Conservation (phyloP, 2,888 invertebrate genomes). For the Epinotia brunnichana region DNA sequence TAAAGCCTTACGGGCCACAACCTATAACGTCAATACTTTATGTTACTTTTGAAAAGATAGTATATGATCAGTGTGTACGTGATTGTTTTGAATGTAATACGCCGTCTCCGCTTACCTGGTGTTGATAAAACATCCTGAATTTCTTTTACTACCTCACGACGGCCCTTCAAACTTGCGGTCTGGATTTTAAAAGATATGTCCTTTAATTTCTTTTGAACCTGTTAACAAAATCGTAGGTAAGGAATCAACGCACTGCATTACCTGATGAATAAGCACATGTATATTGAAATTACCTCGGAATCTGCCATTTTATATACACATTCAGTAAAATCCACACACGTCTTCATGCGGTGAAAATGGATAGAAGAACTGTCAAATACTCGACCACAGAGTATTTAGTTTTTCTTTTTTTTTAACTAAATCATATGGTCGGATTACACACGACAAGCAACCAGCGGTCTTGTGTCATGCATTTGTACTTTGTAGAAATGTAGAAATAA, state of each 20-base stretch:
- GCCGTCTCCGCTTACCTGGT: conserved; percentile 83
- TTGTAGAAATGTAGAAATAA: too few relatives aligned
- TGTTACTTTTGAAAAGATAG: neutral
- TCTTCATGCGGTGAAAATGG: conserved; percentile 43
- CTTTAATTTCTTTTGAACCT: conserved; percentile 88
- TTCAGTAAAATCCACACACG: conserved; percentile 57
- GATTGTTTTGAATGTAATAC: neutral
- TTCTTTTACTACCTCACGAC: conserved; percentile 86
- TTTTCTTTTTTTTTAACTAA: neutral
- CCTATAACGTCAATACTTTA: conserved; percentile 36
- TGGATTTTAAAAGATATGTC: conserved; percentile 89
- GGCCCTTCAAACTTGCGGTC: conserved; percentile 88
- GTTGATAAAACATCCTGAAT: conserved; percentile 88
- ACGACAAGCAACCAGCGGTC: neutral
- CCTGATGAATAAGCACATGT: conserved; percentile 23
- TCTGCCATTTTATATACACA: conserved; percentile 86
- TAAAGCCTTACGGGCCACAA: conserved; percentile 31
- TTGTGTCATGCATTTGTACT: neutral
- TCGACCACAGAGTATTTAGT: conserved; percentile 23
- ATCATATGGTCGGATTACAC: neutral
- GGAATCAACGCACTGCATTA: conserved; percentile 43
- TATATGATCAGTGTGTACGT: neutral
- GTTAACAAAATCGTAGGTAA: conserved; percentile 53
- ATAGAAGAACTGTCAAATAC: conserved; percentile 44
- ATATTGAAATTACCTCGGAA: conserved; percentile 82